Percentiles rank a stretch among this genome's conserved stretches.
phyloP scores from a whole-genome alignment of 2,113 vertebrate species.

The Rhagologus leucostigma region DNA sequence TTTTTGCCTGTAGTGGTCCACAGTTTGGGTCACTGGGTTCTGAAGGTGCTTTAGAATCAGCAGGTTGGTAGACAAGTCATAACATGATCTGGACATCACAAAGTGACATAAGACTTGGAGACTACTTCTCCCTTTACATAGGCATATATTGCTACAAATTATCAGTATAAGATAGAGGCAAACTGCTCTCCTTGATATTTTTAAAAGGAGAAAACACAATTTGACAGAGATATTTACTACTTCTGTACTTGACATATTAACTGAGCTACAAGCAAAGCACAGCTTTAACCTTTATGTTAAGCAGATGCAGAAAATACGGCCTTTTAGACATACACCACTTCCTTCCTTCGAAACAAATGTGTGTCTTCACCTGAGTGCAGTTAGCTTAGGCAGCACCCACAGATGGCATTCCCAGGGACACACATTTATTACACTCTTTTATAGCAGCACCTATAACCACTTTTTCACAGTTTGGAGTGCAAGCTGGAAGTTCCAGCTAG shows the following conservation, averaged over 20 bases:
- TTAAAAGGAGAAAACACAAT: background rate
- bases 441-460: background rate
- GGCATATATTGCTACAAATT: background rate
- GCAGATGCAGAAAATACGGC: background rate
- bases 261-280: background rate
- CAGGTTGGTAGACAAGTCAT: background rate
- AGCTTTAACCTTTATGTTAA: background rate
- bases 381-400: background rate
- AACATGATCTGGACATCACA: background rate
- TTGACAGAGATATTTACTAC: background rate
- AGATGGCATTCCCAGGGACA: background rate
- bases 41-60: background rate
- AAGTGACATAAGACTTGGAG: background rate
- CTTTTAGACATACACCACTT: background rate
- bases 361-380: background rate
- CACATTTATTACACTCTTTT: background rate
- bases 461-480: background rate
- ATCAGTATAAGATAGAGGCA: background rate
- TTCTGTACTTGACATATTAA: background rate
- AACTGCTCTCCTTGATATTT: background rate
- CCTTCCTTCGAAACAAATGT: background rate
- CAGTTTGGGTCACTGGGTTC: background rate
- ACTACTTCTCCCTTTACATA: background rate
- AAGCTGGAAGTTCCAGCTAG: background rate
- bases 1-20: background rate